These are phyloP conservation scores for Alethe castanea DNA, from an alignment of 2,113 vertebrate species.

Conservation along the genomic window DNA sequence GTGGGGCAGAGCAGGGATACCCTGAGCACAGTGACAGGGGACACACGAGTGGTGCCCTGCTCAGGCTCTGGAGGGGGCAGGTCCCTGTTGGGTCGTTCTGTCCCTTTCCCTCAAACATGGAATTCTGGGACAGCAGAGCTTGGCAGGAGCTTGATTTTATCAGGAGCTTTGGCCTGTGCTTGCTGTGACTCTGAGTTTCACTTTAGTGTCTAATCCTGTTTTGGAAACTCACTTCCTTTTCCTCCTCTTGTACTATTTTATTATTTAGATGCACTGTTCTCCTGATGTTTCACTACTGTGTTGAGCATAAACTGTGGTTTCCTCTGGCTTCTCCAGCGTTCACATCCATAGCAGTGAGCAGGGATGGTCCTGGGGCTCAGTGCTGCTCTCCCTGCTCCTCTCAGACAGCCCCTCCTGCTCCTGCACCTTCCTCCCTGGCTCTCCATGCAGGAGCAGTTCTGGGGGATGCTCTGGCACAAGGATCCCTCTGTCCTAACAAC, in stretches of 20 bases:
- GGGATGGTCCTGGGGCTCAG: neutral
- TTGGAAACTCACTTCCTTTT: constrained; percentile 1
- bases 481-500: neutral
- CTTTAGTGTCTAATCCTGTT: neutral
- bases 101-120: neutral
- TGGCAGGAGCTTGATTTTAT: neutral
- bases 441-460: neutral
- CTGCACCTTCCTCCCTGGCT: neutral
- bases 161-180: neutral
- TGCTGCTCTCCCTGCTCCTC: neutral
- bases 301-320: neutral
- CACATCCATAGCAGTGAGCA: rapidly evolving
- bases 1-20: neutral
- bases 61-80: neutral
- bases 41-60: neutral
- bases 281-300: neutral
- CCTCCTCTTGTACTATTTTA: neutral
- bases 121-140: neutral
- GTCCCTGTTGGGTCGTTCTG: neutral
- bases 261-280: neutral
- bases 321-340: rapidly evolving
- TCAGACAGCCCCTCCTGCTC: neutral
- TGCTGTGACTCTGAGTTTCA: rapidly evolving
- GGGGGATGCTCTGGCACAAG: neutral
- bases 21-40: neutral